These are phyloP conservation scores for Nowickia ferox DNA, from an alignment of 2,888 invertebrate species.

Conservation along the genomic window DNA sequence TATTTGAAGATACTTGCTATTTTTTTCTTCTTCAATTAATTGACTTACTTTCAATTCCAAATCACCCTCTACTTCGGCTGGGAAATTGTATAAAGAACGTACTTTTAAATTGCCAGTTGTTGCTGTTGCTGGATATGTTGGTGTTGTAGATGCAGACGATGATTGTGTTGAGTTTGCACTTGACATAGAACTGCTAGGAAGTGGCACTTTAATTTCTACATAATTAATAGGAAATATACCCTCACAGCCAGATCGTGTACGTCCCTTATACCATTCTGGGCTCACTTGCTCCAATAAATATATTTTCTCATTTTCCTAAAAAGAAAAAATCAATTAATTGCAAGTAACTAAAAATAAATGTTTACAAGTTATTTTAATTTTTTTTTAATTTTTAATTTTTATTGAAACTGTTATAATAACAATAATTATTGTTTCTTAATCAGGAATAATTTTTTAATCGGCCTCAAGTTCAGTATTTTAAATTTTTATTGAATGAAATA, in stretches of 20 bases:
- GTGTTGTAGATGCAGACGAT: constrained; percentile 52
- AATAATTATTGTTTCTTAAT: too few relatives aligned
- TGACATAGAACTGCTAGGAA: constrained; percentile 82
- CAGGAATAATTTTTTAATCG: too few relatives aligned
- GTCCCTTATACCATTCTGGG: constrained; percentile 92
- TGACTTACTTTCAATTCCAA: constrained; percentile 84
- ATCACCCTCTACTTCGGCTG: constrained; percentile 86
- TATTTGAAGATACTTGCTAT: not conserved
- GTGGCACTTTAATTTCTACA: constrained; percentile 89
- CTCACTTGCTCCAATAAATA: constrained; percentile 88
- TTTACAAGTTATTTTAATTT: too few relatives aligned
- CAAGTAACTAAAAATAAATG: too few relatives aligned
- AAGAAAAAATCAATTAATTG: constrained; percentile 76
- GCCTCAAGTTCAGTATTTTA: too few relatives aligned
- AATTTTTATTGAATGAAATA: too few relatives aligned
- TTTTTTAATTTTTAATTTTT: too few relatives aligned
- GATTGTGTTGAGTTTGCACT: constrained; percentile 54
- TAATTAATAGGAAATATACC: constrained; percentile 94
- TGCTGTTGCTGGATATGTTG: constrained; percentile 63
- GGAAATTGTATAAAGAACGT: constrained; percentile 90
- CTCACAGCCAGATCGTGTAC: constrained; percentile 86
- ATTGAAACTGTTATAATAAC: too few relatives aligned
- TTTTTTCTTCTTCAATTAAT: not conserved
- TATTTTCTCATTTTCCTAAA: constrained; percentile 89
- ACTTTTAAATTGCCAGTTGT: constrained; percentile 79